Percentiles rank a stretch among this genome's conserved stretches.
Evolutionary conservation across 2,113 vertebrate species (phyloP).

Genomic region (Callorhinus ursinus): DNA sequence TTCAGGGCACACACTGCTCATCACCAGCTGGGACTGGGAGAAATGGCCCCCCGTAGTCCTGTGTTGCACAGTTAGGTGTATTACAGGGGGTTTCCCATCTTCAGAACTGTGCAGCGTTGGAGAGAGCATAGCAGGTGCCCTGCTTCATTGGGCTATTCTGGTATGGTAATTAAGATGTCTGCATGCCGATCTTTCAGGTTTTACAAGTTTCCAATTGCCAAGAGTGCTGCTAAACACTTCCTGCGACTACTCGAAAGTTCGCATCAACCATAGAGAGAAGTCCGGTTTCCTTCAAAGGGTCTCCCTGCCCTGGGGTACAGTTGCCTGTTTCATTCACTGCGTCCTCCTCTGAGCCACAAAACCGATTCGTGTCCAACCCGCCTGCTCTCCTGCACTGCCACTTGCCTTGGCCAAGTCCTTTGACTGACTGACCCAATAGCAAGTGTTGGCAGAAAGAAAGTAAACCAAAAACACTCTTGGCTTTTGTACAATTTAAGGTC

Average conservation of each 20-base stretch:
- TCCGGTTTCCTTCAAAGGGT: neutral
- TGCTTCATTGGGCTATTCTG: neutral
- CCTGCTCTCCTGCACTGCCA: neutral
- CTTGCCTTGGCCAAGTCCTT: neutral
- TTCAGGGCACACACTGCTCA: neutral
- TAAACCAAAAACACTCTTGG: neutral
- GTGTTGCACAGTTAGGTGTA: conserved; percentile 48
- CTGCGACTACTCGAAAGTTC: neutral
- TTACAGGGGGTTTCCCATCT: rapidly evolving
- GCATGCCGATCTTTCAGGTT: neutral
- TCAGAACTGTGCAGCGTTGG: neutral
- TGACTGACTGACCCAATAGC: neutral
- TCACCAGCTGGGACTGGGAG: neutral
- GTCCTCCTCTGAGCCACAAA: neutral
- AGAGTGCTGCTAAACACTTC: neutral
- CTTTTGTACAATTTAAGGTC: neutral
- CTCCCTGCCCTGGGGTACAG: neutral
- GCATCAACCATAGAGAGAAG: neutral
- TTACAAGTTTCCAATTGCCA: conserved; percentile 62
- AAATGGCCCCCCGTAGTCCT: neutral
- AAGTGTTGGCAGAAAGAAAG: neutral
- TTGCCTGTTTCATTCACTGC: neutral
- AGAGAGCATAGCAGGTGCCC: neutral
- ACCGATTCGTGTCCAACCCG: neutral
- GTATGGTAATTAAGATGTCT: conserved; percentile 1